These are phyloP conservation scores for Procavia capensis DNA, from an alignment of 2,113 vertebrate genomes.

Conservation along the genomic window DNA sequence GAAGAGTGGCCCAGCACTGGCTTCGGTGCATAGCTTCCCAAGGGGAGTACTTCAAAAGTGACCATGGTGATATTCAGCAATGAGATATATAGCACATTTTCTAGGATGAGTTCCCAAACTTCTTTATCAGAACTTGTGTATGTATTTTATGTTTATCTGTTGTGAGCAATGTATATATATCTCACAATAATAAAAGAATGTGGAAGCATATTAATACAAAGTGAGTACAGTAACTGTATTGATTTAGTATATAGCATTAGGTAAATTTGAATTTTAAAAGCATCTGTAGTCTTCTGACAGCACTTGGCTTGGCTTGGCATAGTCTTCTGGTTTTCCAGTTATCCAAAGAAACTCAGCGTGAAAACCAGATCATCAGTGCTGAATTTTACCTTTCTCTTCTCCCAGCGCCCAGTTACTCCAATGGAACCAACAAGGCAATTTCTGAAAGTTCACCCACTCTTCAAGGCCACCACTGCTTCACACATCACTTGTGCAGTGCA, in stretches of 20 bases:
- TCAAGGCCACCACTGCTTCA: not conserved
- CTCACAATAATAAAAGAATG: not conserved
- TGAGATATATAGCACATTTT: no score
- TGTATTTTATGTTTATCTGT: no score
- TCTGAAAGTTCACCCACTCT: not conserved
- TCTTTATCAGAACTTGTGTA: no score
- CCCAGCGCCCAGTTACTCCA: not conserved
- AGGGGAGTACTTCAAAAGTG: no score
- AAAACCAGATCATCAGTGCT: conserved; percentile 34
- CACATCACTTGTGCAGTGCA: not conserved
- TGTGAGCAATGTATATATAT: no score
- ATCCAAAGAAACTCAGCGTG: not conserved
- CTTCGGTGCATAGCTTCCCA: no score
- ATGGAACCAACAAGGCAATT: not conserved
- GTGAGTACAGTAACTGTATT: not conserved
- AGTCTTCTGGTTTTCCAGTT: not conserved
- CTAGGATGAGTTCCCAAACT: no score
- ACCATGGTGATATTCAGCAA: no score
- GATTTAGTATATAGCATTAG: not conserved
- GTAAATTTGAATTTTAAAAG: conserved; percentile 27
- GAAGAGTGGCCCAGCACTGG: no score
- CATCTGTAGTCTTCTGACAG: not conserved
- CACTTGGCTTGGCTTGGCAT: no score
- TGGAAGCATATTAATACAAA: not conserved
- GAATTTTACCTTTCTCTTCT: conserved; percentile 8